phyloP scores from a whole-genome alignment of 2,113 vertebrate genomes.

The Bubo scandiacus region DNA sequence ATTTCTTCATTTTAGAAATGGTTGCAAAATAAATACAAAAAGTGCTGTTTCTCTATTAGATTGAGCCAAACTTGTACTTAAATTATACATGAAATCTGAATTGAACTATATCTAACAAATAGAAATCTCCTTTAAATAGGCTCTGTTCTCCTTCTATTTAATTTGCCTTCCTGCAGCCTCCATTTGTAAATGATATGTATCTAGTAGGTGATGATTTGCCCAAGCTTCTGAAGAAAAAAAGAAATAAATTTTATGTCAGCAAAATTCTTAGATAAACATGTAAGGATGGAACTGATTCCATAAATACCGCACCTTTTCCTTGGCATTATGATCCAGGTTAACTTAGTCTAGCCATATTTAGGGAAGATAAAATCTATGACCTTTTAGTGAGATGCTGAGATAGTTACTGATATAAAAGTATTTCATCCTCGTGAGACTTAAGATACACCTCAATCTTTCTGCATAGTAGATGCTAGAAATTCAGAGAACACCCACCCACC shows the following conservation, averaged over 20 bases:
- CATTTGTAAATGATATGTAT: background rate
- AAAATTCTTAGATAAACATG: background rate
- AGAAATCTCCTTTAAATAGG: background rate
- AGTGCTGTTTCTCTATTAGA: background rate
- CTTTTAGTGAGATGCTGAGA: background rate
- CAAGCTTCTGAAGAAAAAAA: background rate
- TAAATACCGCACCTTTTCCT: background rate
- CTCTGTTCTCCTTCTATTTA: background rate
- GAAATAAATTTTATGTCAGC: background rate
- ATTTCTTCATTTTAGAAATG: background rate
- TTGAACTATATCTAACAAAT: background rate
- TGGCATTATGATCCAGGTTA: background rate
- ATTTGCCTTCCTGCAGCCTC: background rate
- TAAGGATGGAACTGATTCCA: background rate
- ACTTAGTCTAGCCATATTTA: background rate
- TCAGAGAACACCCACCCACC: background rate
- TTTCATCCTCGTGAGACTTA: background rate
- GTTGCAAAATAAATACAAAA: background rate
- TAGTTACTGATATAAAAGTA: background rate
- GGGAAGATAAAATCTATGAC: background rate
- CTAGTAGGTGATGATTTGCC: background rate
- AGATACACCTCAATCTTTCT: background rate
- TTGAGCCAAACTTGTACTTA: background rate
- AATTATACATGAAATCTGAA: background rate
- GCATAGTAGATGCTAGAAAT: background rate